These are phyloP conservation scores for Austrofundulus limnaeus DNA, from an alignment of 2,113 vertebrate genomes.

Conservation along the genomic window DNA sequence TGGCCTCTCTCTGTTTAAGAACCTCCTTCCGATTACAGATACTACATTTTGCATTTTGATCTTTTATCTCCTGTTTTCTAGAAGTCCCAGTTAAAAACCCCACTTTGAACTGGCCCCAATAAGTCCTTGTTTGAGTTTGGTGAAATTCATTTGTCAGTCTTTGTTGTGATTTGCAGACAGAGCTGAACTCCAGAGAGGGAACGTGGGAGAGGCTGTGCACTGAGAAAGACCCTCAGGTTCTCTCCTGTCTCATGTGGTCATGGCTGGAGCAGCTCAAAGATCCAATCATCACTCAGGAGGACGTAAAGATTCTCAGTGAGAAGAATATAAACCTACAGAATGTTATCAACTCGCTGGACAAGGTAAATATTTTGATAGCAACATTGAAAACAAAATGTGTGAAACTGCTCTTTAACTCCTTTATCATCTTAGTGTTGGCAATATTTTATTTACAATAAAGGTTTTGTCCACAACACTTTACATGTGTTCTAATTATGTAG, in stretches of 20 bases:
- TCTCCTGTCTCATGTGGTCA: slow-evolving; percentile 93
- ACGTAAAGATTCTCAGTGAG: slow-evolving; percentile 79
- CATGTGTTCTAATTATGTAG: no score
- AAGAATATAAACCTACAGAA: slow-evolving; percentile 74
- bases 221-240: slow-evolving; percentile 88
- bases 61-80: no score
- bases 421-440: not conserved
- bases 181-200: slow-evolving; percentile 90
- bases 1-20: no score
- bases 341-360: slow-evolving; percentile 84
- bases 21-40: no score
- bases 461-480: no score
- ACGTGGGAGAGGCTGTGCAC: slow-evolving; percentile 90
- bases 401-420: not conserved
- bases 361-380: slow-evolving; percentile 73
- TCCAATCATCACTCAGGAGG: slow-evolving; percentile 84
- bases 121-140: not conserved
- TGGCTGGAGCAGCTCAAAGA: slow-evolving; percentile 97
- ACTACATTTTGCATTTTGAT: no score
- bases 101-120: no score
- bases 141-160: not conserved
- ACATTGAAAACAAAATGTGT: not conserved
- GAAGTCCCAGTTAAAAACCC: no score
- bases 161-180: slow-evolving; percentile 77
- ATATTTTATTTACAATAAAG: not conserved